Conservation (phyloP, 35 echinoderm and acorn worm species). For the Ophioderma brevispina region DNA sequence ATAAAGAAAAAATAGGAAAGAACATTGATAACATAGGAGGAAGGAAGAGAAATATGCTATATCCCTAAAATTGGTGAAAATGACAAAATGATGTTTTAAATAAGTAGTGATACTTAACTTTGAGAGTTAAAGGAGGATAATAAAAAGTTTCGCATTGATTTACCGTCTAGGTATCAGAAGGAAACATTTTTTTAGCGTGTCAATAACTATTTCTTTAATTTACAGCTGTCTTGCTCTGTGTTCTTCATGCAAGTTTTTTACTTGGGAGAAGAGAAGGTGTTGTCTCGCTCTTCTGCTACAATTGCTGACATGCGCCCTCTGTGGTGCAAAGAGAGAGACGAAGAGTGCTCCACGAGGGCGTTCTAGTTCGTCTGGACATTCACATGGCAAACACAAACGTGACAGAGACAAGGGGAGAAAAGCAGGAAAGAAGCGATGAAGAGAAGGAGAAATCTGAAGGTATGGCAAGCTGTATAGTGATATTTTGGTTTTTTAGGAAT, state of each 20-base stretch:
- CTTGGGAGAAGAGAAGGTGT: constrained; percentile 55
- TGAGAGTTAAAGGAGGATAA: too few relatives aligned
- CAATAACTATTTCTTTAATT: constrained; percentile 28
- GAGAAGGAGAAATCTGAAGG: neutral
- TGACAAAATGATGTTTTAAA: too few relatives aligned
- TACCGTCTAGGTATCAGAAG: too few relatives aligned
- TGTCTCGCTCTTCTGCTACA: constrained; percentile 87
- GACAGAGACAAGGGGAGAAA: constrained; percentile 67
- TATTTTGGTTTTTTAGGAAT: too few relatives aligned
- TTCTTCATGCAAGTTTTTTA: neutral
- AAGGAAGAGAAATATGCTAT: too few relatives aligned
- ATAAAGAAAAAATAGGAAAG: too few relatives aligned
- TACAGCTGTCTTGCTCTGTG: neutral
- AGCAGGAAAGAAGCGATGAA: constrained; percentile 23
- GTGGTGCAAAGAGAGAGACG: constrained; percentile 94
- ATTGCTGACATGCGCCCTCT: constrained; percentile 91
- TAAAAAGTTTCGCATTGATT: too few relatives aligned
- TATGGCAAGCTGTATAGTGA: too few relatives aligned
- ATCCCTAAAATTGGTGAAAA: too few relatives aligned
- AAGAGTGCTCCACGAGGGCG: constrained; percentile 18
- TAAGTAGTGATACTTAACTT: too few relatives aligned
- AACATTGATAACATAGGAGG: too few relatives aligned
- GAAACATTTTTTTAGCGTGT: too few relatives aligned
- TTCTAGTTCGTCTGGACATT: constrained; percentile 41
- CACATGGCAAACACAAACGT: constrained; percentile 36